Base-by-base conservation (phyloP, 2,797 vertebrate species). In the Sylvia borin region DNA sequence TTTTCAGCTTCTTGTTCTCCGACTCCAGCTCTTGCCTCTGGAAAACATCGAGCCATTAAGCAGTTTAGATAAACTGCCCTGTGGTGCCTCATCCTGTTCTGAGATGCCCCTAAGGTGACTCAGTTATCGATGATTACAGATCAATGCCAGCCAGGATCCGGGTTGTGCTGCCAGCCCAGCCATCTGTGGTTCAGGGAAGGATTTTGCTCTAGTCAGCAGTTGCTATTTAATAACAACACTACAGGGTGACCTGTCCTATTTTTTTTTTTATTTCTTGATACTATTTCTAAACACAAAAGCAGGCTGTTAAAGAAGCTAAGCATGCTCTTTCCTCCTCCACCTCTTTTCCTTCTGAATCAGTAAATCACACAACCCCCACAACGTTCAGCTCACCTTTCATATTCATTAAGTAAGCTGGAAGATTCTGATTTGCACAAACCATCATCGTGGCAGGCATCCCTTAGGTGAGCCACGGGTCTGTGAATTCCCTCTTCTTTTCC, bases 1-100 rank as follows among this genome's bases (percentile, higher is more conserved):
- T 99, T 97, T 99, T 99, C 88, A 99, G 98, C 73, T 99, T 99
- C 97, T 99, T 99, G 97, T 99, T 99, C 97, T 99, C 99, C 0
- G 98, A 98, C 82, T 99, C 99, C 60, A 99, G 98, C 94, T 99
- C 99, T 93, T 99, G 98, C 81, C 98, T 98, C 99, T 99, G 98
- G 55, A 96, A 97, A 91, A 97, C 6, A 94, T 9, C 11, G 4
- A 61, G 70, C 31, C 84, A 21, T 70, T 18, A 77, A 58, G 22
- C 55, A 43, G 31, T 26, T 93, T 13, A 60, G 38, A 40, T 6
- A 14, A 90, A 67, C 25, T 14, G 3, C 29, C 66, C 21, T 45
- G 60, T 13, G 18, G 16, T 8, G 31, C 36, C 36, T 72, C 25
- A 16, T 29, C 51, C 5, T 26, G 2, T 19, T 29, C 54, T 10